phyloP scores from a whole-genome alignment of 2,797 vertebrate genomes.

The Sebastes itinus region DNA sequence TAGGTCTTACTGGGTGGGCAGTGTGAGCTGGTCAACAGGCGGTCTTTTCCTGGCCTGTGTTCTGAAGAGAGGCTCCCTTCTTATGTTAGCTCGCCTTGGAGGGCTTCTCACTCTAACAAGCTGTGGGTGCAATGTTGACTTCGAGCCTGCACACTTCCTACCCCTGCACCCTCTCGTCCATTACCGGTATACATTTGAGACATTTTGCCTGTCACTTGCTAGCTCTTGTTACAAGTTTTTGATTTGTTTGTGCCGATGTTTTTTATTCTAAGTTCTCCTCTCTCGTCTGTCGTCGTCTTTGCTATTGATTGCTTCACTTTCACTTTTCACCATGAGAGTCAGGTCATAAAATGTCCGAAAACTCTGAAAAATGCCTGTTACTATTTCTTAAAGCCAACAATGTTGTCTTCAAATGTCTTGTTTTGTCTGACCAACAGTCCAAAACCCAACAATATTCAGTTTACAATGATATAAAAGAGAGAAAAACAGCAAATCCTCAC shows the following conservation, averaged over 20 bases:
- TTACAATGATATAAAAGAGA: too few relatives aligned
- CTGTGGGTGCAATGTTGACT: slow-evolving; percentile 91
- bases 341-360: not conserved
- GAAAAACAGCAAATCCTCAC: not conserved
- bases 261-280: slow-evolving; percentile 38
- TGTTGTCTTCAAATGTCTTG: too few relatives aligned
- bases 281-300: slow-evolving; percentile 62
- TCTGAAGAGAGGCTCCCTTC: slow-evolving; percentile 92
- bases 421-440: too few relatives aligned
- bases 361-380: too few relatives aligned
- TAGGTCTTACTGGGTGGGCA: slow-evolving; percentile 96
- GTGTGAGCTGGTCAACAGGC: slow-evolving; percentile 89
- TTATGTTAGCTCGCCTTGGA: slow-evolving; percentile 89
- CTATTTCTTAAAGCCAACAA: too few relatives aligned
- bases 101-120: slow-evolving; percentile 89
- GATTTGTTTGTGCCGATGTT: not conserved
- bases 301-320: slow-evolving; percentile 76
- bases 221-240: not conserved
- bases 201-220: not conserved
- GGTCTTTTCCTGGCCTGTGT: slow-evolving; percentile 93
- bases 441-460: too few relatives aligned
- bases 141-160: slow-evolving; percentile 95
- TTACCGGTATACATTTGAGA: slow-evolving; percentile 84
- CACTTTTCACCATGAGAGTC: slow-evolving; percentile 66
- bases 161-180: slow-evolving; percentile 96